A percentile compares a stretch with the other conserved stretches of the same genome.
Conservation (phyloP, 2,888 invertebrate species). For the Hypsopygia costalis region DNA sequence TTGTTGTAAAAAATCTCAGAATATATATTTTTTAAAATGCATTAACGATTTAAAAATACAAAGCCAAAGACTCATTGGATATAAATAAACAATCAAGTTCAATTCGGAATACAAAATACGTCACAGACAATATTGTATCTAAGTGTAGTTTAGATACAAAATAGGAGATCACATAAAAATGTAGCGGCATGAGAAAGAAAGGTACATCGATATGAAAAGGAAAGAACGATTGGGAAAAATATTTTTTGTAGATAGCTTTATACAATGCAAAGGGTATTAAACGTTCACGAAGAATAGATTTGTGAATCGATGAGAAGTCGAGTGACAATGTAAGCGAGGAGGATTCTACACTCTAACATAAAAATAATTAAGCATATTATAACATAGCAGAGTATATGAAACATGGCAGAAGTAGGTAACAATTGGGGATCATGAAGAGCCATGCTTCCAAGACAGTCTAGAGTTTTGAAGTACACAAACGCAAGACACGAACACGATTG, state of each 20-base stretch:
- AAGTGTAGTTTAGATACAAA: neutral
- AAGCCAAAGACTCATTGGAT: too few species aligned
- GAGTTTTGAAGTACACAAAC: slow-evolving; percentile 7
- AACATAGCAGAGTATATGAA: neutral
- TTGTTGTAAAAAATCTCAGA: too few species aligned
- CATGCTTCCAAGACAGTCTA: slow-evolving; percentile 7
- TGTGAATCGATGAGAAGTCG: neutral
- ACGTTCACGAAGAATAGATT: neutral
- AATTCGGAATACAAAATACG: neutral
- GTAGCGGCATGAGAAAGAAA: neutral
- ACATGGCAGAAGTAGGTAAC: neutral
- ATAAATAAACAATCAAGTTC: too few species aligned
- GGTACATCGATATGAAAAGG: neutral
- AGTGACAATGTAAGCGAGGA: neutral
- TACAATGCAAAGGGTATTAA: neutral
- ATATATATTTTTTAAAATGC: too few species aligned
- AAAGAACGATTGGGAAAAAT: neutral
- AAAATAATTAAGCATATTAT: slow-evolving; percentile 4
- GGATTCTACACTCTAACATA: slow-evolving; percentile 10
- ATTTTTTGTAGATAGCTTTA: neutral
- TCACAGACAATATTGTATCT: neutral
- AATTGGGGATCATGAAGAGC: neutral
- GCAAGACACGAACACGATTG: slow-evolving; percentile 23
- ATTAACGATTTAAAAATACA: too few species aligned
- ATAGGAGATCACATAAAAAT: neutral